Base-by-base conservation (phyloP, 1,140 invertebrate species). In the Agrilus planipennis region DNA sequence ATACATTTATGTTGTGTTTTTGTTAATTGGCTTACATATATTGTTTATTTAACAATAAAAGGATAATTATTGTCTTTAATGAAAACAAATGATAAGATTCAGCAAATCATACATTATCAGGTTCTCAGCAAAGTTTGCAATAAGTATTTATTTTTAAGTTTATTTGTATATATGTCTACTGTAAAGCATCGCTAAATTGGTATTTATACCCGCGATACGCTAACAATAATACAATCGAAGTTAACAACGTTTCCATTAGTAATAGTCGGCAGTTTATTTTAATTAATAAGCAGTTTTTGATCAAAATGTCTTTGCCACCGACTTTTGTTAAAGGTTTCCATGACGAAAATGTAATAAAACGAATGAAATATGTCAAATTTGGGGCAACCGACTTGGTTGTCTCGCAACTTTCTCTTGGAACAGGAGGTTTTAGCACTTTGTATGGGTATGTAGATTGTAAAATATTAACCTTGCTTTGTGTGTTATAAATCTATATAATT, bases 251-350 rank as follows among this genome's bases (percentile, higher is more conserved):
- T 25, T 7, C 5, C n/a, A 25, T 25, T 11, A 6, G n/a, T 25
- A 6, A 25, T 25, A 25, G 22, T n/a, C n/a, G n/a, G n/a, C n/a
- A n/a, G n/a, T n/a, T 11, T 25, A 6, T 25, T 25, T 25, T 25
- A 5, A 25, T 25, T 25, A 6, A 25, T 7, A 25, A 25, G 5
- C 22, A 25, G 5, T 25, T 25, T 25, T 7, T 7, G n/a, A 25
- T 25, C 9, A 31, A 31, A 11, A 31, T 31, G 29, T 6, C 5
- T 5, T 44, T 53, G 34, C 70, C 73, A 41, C 41, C 57, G 5
- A 77, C 76, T 5, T 77, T 63, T 51, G 61, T 71, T 0, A 50
- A 65, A 32, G 69, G 68, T 7, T 79, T 78, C 51, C 76, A 78
- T 47, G 61, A 77, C 61, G 62, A 66, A 44, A 54, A 62, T 5